Conservation (phyloP, 2,797 vertebrate genomes). For the Danio jaintianensis region DNA sequence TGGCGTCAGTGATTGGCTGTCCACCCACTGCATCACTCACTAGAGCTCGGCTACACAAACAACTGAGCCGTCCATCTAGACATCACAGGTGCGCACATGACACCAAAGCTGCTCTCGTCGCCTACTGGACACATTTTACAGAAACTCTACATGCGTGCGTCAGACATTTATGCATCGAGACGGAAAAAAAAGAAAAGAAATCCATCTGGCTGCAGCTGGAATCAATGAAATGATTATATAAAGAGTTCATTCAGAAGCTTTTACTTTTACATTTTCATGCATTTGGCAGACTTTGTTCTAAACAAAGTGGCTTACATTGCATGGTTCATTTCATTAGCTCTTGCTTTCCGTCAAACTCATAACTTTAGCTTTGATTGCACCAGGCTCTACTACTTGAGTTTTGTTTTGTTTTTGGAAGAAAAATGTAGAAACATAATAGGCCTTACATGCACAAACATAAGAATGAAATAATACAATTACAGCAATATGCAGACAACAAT, state of each 20-base stretch:
- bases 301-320: too few species aligned
- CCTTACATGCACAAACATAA: too few species aligned
- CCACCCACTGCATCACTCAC: conserved; percentile 22
- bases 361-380: too few species aligned
- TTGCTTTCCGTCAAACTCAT: too few species aligned
- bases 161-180: not conserved
- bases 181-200: not conserved
- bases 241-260: not conserved
- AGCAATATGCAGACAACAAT: too few species aligned
- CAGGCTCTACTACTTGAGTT: too few species aligned
- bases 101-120: not conserved
- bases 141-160: not conserved
- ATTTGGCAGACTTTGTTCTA: too few species aligned
- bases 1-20: conserved; percentile 16
- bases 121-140: not conserved
- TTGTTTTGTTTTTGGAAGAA: too few species aligned
- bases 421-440: too few species aligned
- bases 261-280: too few species aligned
- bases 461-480: too few species aligned
- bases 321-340: too few species aligned
- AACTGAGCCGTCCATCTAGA: conserved; percentile 18
- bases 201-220: not conserved
- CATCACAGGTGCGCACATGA: not conserved
- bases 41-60: conserved; percentile 1
- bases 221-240: not conserved